Base-by-base conservation (phyloP, 2,113 vertebrate species). In the Limnothrissa miodon region DNA sequence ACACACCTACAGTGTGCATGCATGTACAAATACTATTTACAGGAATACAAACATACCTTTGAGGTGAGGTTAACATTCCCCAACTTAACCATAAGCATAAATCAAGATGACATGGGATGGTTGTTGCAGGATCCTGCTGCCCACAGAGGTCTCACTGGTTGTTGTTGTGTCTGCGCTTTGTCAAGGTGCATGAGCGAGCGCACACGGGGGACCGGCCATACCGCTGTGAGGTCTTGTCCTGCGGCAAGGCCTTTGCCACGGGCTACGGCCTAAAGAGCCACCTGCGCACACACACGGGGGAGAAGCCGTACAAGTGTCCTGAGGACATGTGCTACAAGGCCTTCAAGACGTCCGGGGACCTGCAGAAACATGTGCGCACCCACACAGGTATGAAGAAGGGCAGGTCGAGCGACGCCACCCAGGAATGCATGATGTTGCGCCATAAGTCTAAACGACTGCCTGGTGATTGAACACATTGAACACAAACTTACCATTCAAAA, bases 301-400 rank as follows among this genome's bases (percentile, higher is more conserved):
- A 96, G 87, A 96, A 96, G 84, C 95, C 95, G 0, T 96, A 96
- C 92, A 96, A 95, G 78, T 96, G 95, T 82, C 94, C 95, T 0
- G 95, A 96, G 85, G 95, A 96, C 4, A 9, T 94, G 84, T 96
- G 96, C 25, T 94, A 88, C 89, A 96, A 96, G 91, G 96, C 95
- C 87, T 96, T 96, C 92, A 96, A 96, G 89, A 96, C 95, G 45
- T 96, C 96, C 0, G 95, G 95, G 44, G 95, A 96, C 80, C 93
- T 96, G 1, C 95, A 96, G 93, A 96, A 96, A 83, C 96, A 96
- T 7, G 93, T 95, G 66, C 93, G 95, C 39, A 96, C 95, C 0
- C 96, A 96, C 88, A 96, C 96, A 0, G 95, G 95, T 96, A 90
- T 23, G 51, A 23, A 6, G 51, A 56, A 3, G 19, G 21, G 51